Evolutionary conservation across 1,140 invertebrate species (phyloP), one percentile per base, ranked within the genome.

Genomic region (Drosophila subpulchrella): DNA sequence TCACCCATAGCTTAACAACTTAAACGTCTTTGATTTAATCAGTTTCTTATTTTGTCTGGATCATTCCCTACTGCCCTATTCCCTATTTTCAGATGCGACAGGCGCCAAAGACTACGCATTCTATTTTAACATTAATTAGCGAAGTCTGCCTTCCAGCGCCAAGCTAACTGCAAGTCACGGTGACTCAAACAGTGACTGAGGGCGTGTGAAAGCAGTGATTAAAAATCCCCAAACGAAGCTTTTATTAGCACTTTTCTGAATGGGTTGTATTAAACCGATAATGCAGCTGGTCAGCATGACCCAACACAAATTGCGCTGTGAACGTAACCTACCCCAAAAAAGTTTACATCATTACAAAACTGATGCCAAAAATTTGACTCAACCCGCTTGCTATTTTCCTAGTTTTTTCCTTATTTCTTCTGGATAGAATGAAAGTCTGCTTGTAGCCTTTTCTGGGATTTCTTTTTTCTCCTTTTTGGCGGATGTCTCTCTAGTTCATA

Each of bases 121-220:
- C 6, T 20, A 27, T 56, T 12, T 17, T 10, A 36, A 4, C 38
- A 15, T n/a, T 68, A 56, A 68, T 68, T 68, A 68, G 63, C 67
- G 56, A 39, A 13, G 12, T 57, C 24, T 27, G 34, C n/a, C 2
- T 71, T 54, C 15, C 36, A 30, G 61, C 10, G 38, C 53, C 51
- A 15, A 27, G 6, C 38, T 20, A 58, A 48, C 8, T 50, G 67
- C 67, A 57, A 71, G 67, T 71, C 67, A 71, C 63, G 60, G 27
- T 66, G 59, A 50, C 13, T 27, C 15, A 10, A 65, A 10, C 63
- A 27, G 51, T 57, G 63, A 56, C 34, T 48, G 10, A 15, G 15
- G 30, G 10, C 30, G 51, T 57, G 36, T 39, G 67, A 57, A 53
- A 66, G n/a, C 20, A 10, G 8, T 36, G 61, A 68, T 53, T 57